Conservation (phyloP, 2,797 vertebrate genomes). For the Cercopithecus neglectus region DNA sequence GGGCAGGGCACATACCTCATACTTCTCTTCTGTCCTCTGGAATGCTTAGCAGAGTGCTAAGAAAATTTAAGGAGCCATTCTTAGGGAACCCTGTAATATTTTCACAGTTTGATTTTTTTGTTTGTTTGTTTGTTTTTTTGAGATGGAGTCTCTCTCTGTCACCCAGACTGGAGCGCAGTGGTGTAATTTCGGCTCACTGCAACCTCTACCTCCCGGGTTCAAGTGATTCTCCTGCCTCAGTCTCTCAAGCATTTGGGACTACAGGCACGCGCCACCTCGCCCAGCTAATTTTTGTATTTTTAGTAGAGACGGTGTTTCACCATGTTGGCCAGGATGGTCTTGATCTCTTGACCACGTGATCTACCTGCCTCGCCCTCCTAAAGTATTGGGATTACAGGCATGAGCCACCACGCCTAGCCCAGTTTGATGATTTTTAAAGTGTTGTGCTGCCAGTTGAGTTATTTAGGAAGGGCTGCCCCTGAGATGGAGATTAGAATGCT, state of each 20-base stretch:
- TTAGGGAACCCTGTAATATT: neutral
- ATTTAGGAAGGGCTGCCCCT: neutral
- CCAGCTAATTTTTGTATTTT: neutral
- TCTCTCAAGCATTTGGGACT: neutral
- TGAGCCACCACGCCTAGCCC: neutral
- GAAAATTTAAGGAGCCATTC: neutral
- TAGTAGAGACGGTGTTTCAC: neutral
- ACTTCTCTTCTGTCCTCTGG: neutral
- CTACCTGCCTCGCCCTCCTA: neutral
- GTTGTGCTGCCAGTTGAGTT: neutral
- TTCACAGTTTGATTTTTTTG: neutral
- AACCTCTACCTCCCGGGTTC: neutral
- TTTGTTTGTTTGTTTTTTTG: no score
- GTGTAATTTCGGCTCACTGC: neutral
- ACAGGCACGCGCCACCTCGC: neutral
- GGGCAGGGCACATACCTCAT: neutral
- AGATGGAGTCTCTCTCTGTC: neutral
- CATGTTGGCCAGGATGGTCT: neutral
- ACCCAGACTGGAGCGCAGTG: neutral
- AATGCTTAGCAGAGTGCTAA: neutral
- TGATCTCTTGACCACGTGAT: neutral
- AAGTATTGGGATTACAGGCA: neutral
- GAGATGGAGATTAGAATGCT: neutral
- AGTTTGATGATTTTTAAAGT: neutral
- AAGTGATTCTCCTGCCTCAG: neutral